Conservation (phyloP, 2,888 invertebrate genomes). For the Coleophora deauratella region DNA sequence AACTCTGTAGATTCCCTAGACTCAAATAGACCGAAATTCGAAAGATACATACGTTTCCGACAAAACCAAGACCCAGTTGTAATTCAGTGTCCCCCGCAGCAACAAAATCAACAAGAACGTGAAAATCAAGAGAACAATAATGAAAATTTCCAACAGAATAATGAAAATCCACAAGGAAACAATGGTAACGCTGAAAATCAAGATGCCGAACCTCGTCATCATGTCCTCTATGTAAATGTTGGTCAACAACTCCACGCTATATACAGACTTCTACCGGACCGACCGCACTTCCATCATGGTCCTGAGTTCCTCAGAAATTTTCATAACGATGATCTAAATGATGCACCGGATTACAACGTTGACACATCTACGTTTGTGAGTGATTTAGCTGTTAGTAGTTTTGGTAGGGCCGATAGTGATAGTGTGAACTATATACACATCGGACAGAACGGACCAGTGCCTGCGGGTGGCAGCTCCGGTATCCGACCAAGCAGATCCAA, state of each 20-base stretch:
- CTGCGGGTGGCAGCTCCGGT: constrained; percentile 10
- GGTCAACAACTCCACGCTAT: constrained; percentile 27
- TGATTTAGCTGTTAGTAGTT: constrained; percentile 42
- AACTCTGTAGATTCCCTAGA: not conserved
- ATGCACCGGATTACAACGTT: no score
- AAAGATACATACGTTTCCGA: constrained; percentile 18
- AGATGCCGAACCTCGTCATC: constrained; percentile 25
- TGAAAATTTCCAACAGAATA: no score
- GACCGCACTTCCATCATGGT: constrained; percentile 1
- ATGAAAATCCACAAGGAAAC: not conserved
- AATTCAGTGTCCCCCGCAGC: constrained; percentile 4
- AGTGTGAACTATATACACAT: constrained; percentile 44
- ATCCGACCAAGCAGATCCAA: constrained; percentile 53
- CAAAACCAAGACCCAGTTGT: constrained; percentile 21
- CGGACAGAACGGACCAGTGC: constrained; percentile 23
- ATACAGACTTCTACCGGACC: constrained; percentile 20
- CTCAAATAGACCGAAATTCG: not conserved
- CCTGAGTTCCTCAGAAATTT: not conserved
- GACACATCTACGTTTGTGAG: constrained; percentile 36
- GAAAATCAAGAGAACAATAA: not conserved
- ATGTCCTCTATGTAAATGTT: constrained; percentile 41
- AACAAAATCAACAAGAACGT: no score
- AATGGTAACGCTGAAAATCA: constrained; percentile 3
- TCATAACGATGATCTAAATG: no score
- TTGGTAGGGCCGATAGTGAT: constrained; percentile 44